Evolutionary conservation across 2,113 vertebrate genomes (phyloP), one percentile per base, ranked within the genome.

Genomic region (Candoia aspera): DNA sequence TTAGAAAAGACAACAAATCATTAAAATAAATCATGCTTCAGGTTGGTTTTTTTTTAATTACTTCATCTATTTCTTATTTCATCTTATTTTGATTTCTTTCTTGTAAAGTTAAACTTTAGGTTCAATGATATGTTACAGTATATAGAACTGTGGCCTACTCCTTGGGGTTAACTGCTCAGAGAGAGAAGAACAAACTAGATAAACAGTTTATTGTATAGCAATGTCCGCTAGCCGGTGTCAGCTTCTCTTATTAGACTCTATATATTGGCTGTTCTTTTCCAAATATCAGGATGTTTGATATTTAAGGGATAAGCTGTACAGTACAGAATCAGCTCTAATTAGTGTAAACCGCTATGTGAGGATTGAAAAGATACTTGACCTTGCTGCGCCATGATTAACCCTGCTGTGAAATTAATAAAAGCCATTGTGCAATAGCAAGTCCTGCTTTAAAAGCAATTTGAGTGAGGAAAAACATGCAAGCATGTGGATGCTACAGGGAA

Each of bases 381-480:
- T 92, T 46, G 54, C 79, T 59, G 3, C 90, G 93, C 59, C 21
- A 92, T 53, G 91, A 68, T 26, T 90, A 93, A 84, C 42, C 85
- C 91, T 95, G 55, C 79, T 95, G 93, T 91, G 90, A 95, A 94
- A 96, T 33, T 93, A 91, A 93, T 95, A 91, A 93, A 95, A 87
- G 2, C 15, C 89, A 64, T 89, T 88, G 89, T 90, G 0, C 90
- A 85, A 92, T 55, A 33, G 49, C 54, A 79, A 92, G 64, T 33
- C 4, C 17, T 46, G 23, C 87, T 91, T 55, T 79, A 94, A 95
- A 93, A 95, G 0, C 37, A 94, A 60, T 87, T 1, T 3, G 46
- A 21, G 87, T 90, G 90, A n/a, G 24, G 15, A 92, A 88, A 4
- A 93, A 92, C 42, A 89, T 91, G 53, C 37, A 90, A 4, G 91